Evolutionary conservation across 2,797 vertebrate species (phyloP), one percentile per base, ranked within the genome.

Genomic region (Anniella stebbinsi): DNA sequence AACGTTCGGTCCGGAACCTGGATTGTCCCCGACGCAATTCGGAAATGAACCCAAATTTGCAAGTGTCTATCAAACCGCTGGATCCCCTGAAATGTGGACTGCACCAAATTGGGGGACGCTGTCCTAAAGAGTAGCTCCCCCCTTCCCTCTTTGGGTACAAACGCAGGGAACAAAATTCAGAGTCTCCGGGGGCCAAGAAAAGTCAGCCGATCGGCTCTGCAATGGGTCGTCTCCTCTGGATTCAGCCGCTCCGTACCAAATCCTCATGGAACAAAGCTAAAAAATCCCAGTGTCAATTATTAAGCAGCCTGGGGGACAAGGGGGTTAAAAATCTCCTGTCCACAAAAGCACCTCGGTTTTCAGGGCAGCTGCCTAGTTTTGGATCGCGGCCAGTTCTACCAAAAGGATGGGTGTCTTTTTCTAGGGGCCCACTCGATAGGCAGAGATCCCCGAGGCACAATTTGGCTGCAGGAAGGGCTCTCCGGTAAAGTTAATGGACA

Each of bases 401-500:
- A 21, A 36, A 81, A 60, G 17, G 18, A 10, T 38, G 17, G 18
- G 4, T 38, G 25, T 25, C 33, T 38, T 60, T 57, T 30, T 17
- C 18, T 36, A 30, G 78, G 25, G 41, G 45, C 45, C 45, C 25
- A 51, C 48, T 51, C 2, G 17, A 9, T 23, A 0, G 18, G 51
- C n/a, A 60, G 33, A 13, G 33, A 57, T 80, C 48, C 54, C 28
- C 76, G 12, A 57, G 48, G 33, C 28, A 17, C 38, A 73, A 17
- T 18, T 7, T 15, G 6, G 36, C 1, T 12, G 12, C n/a, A n/a
- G n/a, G n/a, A n/a, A n/a, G n/a, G n/a, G 10, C 10, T 51, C 1
- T 21, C 15, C 60, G 3, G 60, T 63, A 21, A 13, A 12, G 12
- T 57, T 57, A 57, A 57, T 12, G 12, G 13, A 10, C 54, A 57